Conservation (phyloP, 2,888 invertebrate genomes). For the Chymomyza procnemis region DNA sequence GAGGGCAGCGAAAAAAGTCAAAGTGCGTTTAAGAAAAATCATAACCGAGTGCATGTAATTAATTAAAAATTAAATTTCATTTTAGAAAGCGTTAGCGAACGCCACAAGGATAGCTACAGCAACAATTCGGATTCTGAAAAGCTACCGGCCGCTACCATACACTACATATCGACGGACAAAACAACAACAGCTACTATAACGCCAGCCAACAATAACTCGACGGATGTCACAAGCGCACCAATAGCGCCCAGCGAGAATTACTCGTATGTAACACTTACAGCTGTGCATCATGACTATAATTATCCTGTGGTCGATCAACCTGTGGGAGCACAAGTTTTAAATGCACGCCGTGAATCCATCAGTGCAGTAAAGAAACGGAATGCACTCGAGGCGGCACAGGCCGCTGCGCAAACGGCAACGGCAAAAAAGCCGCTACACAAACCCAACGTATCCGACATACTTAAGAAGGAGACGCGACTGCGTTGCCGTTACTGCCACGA, state of each 20-base stretch:
- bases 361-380: slow-evolving; percentile 84
- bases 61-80: not conserved
- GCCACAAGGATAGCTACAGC: slow-evolving; percentile 65
- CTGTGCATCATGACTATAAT: slow-evolving; percentile 89
- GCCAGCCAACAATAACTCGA: slow-evolving; percentile 31
- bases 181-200: slow-evolving; percentile 35
- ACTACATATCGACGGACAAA: slow-evolving; percentile 81
- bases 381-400: slow-evolving; percentile 78
- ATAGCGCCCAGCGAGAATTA: slow-evolving; percentile 83
- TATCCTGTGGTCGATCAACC: slow-evolving; percentile 83
- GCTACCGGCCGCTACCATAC: slow-evolving; percentile 79
- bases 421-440: slow-evolving; percentile 61
- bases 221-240: slow-evolving; percentile 46
- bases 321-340: slow-evolving; percentile 76
- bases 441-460: slow-evolving; percentile 67
- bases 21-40: slow-evolving; percentile 61
- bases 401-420: slow-evolving; percentile 74
- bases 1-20: slow-evolving; percentile 80
- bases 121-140: slow-evolving; percentile 73
- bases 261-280: slow-evolving; percentile 90
- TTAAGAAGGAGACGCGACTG: slow-evolving; percentile 77
- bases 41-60: not conserved
- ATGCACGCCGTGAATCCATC: slow-evolving; percentile 80
- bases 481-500: slow-evolving; percentile 87
- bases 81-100: slow-evolving; percentile 76